Percentiles rank a stretch among this genome's conserved stretches.
Conservation (phyloP, 2,888 invertebrate species). For the Zygogramma bicolorata region DNA sequence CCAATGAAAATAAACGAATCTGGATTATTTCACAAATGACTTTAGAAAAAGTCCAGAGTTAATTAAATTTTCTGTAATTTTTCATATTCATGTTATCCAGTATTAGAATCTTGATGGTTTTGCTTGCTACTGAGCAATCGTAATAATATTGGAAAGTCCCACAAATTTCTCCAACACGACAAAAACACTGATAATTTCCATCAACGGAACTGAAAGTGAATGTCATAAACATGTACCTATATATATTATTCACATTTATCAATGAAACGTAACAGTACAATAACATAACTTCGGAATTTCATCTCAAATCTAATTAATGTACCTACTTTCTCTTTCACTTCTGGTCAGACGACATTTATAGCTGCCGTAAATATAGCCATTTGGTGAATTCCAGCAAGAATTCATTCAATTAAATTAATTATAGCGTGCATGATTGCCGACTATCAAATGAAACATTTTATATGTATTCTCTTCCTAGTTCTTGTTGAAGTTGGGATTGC, state of each 20-base stretch:
- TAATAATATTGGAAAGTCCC: constrained; percentile 4
- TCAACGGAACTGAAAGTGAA: constrained; percentile 21
- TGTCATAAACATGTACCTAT: not conserved
- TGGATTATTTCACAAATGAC: no score
- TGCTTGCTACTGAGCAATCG: no score
- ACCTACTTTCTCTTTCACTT: constrained; percentile 5
- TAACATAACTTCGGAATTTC: constrained; percentile 10
- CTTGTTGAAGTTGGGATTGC: not conserved
- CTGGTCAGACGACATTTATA: not conserved
- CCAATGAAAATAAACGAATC: no score
- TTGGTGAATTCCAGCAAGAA: not conserved
- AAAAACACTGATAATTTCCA: not conserved
- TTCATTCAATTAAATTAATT: not conserved
- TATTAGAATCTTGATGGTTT: no score
- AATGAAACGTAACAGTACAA: not conserved
- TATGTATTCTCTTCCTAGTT: not conserved
- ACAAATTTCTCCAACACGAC: not conserved
- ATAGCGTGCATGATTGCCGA: not conserved
- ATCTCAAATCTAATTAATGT: constrained; percentile 6
- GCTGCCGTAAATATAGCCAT: not conserved
- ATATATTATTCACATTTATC: constrained; percentile 19
- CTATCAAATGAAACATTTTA: not conserved
- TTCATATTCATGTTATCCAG: no score
- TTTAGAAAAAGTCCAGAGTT: no score
- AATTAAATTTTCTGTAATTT: no score